Base-by-base conservation (phyloP, 1,140 invertebrate species). In the Drosophila ercepeae region DNA sequence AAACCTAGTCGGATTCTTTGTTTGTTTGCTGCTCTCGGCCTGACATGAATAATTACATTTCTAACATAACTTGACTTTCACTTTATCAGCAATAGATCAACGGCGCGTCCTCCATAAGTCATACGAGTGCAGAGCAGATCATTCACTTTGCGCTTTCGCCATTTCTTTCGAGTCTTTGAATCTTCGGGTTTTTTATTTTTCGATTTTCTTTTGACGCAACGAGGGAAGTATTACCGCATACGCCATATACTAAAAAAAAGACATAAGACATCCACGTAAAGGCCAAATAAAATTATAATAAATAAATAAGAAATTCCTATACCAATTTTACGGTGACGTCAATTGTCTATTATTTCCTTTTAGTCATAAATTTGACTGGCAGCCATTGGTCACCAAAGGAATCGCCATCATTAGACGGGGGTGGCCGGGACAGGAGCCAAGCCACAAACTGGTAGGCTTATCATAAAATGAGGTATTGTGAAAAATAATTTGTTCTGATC, bases 21-120 rank as follows among this genome's bases (percentile, higher is more conserved):
- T 65, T 60, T 69, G 41, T 41, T 48, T 50, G 21, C 51, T 16
- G 36, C 13, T 16, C 44, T 44, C 13, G 13, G 27, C 48, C 18
- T 54, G 72, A 67, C 71, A 75, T 86, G 81, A 84, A 86, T 88
- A 88, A 86, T 88, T 86, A 71, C 82, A 77, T 86, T 86, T 86
- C 73, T 77, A 88, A 48, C 73, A 86, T 81, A 88, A 82, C 81
- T 81, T 82, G 82, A 86, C 82, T 88, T 86, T 88, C 82, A 75
- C 82, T 86, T 77, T 75, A 82, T 88, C 82, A 82, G 69, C 83
- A 70, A 82, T 88, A 82, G 82, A 74, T 82, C 64, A 78, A 58
- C 69, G 29, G 58, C 42, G 46, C 55, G 41, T 18, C 44, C 65
- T 49, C 76, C 50, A 79, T 78, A 76, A 67, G 50, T 72, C 65